These are phyloP conservation scores for Ctenochaetus hawaiiensis DNA, from an alignment of 2,797 vertebrate genomes.

Conservation along the genomic window DNA sequence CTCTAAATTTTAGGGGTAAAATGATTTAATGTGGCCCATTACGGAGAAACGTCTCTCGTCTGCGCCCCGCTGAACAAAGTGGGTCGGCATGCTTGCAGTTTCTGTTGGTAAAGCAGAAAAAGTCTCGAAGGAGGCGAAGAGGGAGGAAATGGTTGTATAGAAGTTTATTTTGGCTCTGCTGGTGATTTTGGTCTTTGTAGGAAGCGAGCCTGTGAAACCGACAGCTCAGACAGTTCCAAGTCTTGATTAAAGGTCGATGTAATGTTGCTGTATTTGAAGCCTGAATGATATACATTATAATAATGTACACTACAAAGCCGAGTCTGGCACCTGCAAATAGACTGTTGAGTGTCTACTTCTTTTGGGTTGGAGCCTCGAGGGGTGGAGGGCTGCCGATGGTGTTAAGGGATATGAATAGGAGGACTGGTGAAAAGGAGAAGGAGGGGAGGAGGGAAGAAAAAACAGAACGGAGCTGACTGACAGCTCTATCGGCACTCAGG, in stretches of 20 bases:
- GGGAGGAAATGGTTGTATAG: constrained; percentile 50
- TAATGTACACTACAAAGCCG: constrained; percentile 56
- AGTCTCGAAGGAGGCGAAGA: constrained; percentile 15
- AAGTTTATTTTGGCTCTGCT: constrained; percentile 58
- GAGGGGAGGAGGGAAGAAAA: constrained; percentile 17
- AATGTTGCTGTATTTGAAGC: constrained; percentile 53
- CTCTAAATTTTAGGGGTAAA: background rate
- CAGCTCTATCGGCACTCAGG: constrained; percentile 61
- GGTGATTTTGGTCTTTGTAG: constrained; percentile 50
- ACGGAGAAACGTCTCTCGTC: constrained; percentile 26
- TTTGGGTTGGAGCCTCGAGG: constrained; percentile 40
- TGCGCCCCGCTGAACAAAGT: constrained; percentile 8
- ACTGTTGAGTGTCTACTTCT: constrained; percentile 59
- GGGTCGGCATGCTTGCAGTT: constrained; percentile 11
- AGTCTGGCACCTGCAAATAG: constrained; percentile 70
- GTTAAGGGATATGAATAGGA: constrained; percentile 56
- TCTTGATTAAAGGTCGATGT: constrained; percentile 69
- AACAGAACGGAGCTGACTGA: constrained; percentile 52
- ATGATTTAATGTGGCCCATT: constrained; percentile 16
- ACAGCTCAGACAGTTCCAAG: constrained; percentile 45
- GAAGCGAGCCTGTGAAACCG: constrained; percentile 55
- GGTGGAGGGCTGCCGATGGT: constrained; percentile 24
- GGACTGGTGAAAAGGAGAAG: constrained; percentile 46
- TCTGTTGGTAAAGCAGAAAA: constrained; percentile 26
- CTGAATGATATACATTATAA: constrained; percentile 66